Conservation (phyloP, 2,797 vertebrate genomes). For the Channallabes apus region DNA sequence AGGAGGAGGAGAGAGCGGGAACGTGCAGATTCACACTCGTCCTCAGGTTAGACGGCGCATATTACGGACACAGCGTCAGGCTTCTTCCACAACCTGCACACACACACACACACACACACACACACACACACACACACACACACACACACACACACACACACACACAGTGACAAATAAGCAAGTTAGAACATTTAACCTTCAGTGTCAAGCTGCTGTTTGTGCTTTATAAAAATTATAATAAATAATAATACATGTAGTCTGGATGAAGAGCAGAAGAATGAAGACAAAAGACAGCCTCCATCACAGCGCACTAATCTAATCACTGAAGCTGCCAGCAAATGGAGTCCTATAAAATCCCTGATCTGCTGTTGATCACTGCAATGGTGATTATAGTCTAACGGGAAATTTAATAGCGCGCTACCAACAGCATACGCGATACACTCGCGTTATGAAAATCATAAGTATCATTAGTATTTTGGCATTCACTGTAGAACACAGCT, state of each 20-base stretch:
- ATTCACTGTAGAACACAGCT: neutral
- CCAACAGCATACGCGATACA: no score
- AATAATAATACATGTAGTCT: constrained; percentile 15
- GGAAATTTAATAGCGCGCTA: neutral
- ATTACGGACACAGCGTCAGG: constrained; percentile 58
- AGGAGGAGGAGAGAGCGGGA: constrained; percentile 8
- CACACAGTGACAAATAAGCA: constrained; percentile 61
- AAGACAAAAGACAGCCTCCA: constrained; percentile 24
- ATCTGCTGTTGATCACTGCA: constrained; percentile 14
- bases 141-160: no score
- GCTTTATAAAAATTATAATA: constrained; percentile 44
- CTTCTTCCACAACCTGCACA: constrained; percentile 78
- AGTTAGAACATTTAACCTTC: neutral
- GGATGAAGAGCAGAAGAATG: neutral
- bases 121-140: constrained; percentile 74
- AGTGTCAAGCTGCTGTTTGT: neutral
- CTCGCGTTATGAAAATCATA: neutral
- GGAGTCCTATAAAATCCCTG: constrained; percentile 35
- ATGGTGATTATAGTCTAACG: neutral
- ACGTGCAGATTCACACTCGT: constrained; percentile 41
- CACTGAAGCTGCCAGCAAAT: constrained; percentile 33
- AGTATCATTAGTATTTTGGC: neutral
- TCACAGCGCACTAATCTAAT: constrained; percentile 46
- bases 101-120: constrained; percentile 80
- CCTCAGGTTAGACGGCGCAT: constrained; percentile 46